Conservation (phyloP, 2,888 invertebrate species). For the Eugnorisma glareosa region DNA sequence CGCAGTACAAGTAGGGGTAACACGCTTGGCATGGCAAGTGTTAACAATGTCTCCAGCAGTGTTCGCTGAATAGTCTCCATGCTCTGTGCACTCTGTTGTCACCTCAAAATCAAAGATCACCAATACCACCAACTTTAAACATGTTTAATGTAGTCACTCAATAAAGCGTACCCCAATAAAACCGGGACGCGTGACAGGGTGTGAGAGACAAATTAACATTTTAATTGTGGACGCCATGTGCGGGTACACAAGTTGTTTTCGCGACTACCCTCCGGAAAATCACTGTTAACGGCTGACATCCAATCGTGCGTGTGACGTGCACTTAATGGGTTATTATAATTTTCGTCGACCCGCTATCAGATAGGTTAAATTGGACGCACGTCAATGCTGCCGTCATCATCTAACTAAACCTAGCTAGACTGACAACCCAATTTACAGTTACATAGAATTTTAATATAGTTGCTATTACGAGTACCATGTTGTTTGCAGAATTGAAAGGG, state of each 20-base stretch:
- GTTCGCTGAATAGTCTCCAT: background rate
- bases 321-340: slow-evolving; percentile 87
- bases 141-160: slow-evolving; percentile 43
- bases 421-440: slow-evolving; percentile 62
- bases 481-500: background rate
- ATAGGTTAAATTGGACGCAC: slow-evolving; percentile 78
- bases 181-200: slow-evolving; percentile 65
- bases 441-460: slow-evolving; percentile 28
- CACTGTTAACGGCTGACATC: slow-evolving; percentile 76
- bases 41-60: background rate
- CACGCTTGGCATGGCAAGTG: background rate
- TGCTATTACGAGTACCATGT: slow-evolving; percentile 1
- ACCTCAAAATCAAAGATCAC: slow-evolving; percentile 11
- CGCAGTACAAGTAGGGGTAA: background rate
- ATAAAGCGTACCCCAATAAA: slow-evolving; percentile 54
- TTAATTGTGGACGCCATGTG: slow-evolving; percentile 81
- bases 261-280: slow-evolving; percentile 78
- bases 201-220: slow-evolving; percentile 81
- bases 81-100: background rate
- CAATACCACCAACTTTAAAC: slow-evolving; percentile 7
- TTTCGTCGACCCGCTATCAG: slow-evolving; percentile 73
- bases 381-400: slow-evolving; percentile 44
- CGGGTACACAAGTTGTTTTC: slow-evolving; percentile 65
- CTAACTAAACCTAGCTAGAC: slow-evolving; percentile 41
- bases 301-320: slow-evolving; percentile 85